Evolutionary conservation across 2,888 invertebrate genomes (phyloP).

Genomic region (Spialia ferax): DNA sequence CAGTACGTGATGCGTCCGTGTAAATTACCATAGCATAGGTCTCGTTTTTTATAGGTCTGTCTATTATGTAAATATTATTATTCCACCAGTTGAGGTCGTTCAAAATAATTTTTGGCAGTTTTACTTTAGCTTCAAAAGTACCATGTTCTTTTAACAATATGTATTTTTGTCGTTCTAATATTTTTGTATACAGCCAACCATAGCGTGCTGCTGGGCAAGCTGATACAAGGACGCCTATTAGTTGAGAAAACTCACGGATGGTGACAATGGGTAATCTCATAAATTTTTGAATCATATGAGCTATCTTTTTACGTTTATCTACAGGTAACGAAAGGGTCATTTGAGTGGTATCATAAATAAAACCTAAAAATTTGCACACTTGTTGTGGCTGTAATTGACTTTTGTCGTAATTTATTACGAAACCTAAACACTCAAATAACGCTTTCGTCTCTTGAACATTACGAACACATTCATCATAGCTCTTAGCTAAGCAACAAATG

Average conservation of each 20-base stretch:
- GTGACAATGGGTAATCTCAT: constrained; percentile 21
- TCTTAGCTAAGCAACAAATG: constrained; percentile 37
- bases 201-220: constrained; percentile 47
- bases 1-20: constrained; percentile 40
- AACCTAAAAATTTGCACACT: constrained; percentile 36
- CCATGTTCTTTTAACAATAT: constrained; percentile 21
- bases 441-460: constrained; percentile 33
- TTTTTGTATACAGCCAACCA: constrained; percentile 43
- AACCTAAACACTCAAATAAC: constrained; percentile 36
- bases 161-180: constrained; percentile 41
- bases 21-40: constrained; percentile 37
- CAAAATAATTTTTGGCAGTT: constrained; percentile 1
- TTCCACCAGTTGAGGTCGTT: constrained; percentile 23
- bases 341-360: constrained; percentile 24
- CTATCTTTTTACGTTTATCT: constrained; percentile 34
- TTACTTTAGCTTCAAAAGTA: constrained; percentile 24
- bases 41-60: neutral
- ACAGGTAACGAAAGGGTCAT: constrained; percentile 27
- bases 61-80: neutral
- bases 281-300: constrained; percentile 15
- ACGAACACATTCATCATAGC: constrained; percentile 11
- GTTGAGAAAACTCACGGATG: constrained; percentile 42
- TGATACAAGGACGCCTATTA: constrained; percentile 43
- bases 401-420: constrained; percentile 40
- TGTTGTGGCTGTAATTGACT: constrained; percentile 33